phyloP scores from a whole-genome alignment of 2,113 vertebrate species.

The Ammodytes marinus region DNA sequence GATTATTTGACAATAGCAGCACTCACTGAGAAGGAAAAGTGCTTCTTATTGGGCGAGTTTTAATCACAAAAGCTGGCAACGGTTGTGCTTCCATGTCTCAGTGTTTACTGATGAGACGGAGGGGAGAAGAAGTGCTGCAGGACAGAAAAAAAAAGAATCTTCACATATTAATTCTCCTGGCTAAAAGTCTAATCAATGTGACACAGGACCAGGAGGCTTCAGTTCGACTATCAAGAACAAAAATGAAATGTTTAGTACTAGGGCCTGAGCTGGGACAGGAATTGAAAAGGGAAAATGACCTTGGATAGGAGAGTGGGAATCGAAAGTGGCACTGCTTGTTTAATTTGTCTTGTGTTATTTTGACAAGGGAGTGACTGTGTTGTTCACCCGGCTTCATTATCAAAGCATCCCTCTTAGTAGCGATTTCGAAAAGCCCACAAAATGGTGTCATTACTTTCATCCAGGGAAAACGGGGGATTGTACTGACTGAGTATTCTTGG shows the following conservation, averaged over 20 bases:
- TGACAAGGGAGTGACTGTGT: conserved; percentile 57
- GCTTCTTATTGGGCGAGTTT: conserved; percentile 65
- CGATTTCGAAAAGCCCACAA: conserved; percentile 55
- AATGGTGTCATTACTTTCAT: conserved; percentile 63
- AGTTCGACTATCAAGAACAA: conserved; percentile 64
- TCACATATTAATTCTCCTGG: conserved; percentile 78
- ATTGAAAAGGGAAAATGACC: conserved; percentile 61
- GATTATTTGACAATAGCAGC: conserved; percentile 63
- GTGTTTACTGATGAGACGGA: conserved; percentile 80
- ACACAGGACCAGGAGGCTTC: conserved; percentile 64
- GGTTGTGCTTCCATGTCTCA: conserved; percentile 72
- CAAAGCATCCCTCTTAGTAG: conserved; percentile 43
- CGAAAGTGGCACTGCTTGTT: conserved; percentile 46
- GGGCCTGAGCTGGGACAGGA: conserved; percentile 55
- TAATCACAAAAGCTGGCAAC: conserved; percentile 73
- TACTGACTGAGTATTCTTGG: conserved; percentile 66
- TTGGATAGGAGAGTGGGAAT: conserved; percentile 49
- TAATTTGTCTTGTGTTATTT: conserved; percentile 68
- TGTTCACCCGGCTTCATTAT: conserved; percentile 33
- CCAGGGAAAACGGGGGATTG: conserved; percentile 58
- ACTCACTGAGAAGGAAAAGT: conserved; percentile 52
- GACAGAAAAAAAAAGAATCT: conserved; percentile 68
- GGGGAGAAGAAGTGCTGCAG: conserved; percentile 58
- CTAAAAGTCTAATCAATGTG: conserved; percentile 81
- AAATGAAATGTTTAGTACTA: conserved; percentile 58